phyloP scores from a whole-genome alignment of 1,140 invertebrate genomes.

The Brachionus angularis region DNA sequence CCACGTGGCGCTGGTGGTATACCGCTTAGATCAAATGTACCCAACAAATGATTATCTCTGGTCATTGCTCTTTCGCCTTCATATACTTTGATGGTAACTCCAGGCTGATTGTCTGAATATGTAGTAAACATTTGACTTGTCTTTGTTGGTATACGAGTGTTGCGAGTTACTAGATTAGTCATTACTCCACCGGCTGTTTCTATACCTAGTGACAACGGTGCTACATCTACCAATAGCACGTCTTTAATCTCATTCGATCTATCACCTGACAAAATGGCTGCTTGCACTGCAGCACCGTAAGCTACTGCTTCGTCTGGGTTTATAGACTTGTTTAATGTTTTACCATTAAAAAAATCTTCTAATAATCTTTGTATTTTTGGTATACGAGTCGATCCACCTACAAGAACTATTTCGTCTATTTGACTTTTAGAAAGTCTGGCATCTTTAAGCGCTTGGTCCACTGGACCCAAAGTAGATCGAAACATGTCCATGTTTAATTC shows the following conservation, averaged over 20 bases:
- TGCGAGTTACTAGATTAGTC: slow-evolving; percentile 49
- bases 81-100: slow-evolving; percentile 56
- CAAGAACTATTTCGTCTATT: slow-evolving; percentile 63
- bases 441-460: slow-evolving; percentile 53
- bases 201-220: slow-evolving; percentile 54
- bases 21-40: slow-evolving; percentile 80
- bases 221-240: slow-evolving; percentile 54
- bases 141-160: slow-evolving; percentile 31
- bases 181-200: slow-evolving; percentile 67
- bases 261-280: slow-evolving; percentile 56
- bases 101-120: slow-evolving; percentile 40
- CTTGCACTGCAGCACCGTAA: slow-evolving; percentile 60
- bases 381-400: slow-evolving; percentile 65
- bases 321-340: slow-evolving; percentile 51
- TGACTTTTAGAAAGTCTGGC: slow-evolving; percentile 51
- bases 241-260: slow-evolving; percentile 51
- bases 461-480: slow-evolving; percentile 53
- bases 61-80: slow-evolving; percentile 85
- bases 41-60: slow-evolving; percentile 80
- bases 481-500: slow-evolving; percentile 51
- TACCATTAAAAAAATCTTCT: slow-evolving; percentile 56
- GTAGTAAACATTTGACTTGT: slow-evolving; percentile 42
- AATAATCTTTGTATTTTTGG: slow-evolving; percentile 63
- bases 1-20: slow-evolving; percentile 66
- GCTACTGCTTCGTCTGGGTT: slow-evolving; percentile 62